These are phyloP conservation scores for Drosophila algonquin DNA, from an alignment of 2,888 invertebrate genomes.

Conservation along the genomic window DNA sequence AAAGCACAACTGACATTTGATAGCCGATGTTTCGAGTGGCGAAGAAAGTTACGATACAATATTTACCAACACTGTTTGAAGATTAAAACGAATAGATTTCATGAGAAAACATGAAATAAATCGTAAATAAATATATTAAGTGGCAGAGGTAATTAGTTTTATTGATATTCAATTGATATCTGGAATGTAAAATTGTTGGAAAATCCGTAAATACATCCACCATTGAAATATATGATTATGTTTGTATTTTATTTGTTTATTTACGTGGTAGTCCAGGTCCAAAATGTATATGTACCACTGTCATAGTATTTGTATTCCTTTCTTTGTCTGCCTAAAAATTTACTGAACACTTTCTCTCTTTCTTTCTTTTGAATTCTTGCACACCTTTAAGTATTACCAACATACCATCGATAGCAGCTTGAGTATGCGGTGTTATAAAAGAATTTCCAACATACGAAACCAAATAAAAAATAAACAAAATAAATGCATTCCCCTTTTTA, in stretches of 20 bases:
- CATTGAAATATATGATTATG: too few relatives aligned
- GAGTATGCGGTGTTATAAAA: background rate
- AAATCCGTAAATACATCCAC: too few relatives aligned
- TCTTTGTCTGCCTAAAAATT: background rate
- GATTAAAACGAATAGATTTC: background rate
- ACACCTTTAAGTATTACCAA: background rate
- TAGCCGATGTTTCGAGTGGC: background rate
- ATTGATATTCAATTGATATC: too few relatives aligned
- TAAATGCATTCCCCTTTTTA: background rate
- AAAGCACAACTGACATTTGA: background rate
- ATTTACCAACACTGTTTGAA: background rate
- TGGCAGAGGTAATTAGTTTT: background rate
- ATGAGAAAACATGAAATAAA: background rate
- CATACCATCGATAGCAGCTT: background rate
- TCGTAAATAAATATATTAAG: background rate
- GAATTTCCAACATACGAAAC: background rate
- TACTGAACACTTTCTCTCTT: background rate
- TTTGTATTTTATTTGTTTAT: too few relatives aligned
- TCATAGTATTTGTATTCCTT: background rate
- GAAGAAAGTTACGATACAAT: background rate
- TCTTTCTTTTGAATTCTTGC: background rate
- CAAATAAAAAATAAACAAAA: background rate
- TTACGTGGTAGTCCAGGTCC: too few relatives aligned
- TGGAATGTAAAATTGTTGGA: too few relatives aligned
- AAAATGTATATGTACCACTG: too few relatives aligned